Evolutionary conservation across 2,113 vertebrate species (phyloP), one percentile per base, ranked within the genome.

Genomic region (Sturnus vulgaris): DNA sequence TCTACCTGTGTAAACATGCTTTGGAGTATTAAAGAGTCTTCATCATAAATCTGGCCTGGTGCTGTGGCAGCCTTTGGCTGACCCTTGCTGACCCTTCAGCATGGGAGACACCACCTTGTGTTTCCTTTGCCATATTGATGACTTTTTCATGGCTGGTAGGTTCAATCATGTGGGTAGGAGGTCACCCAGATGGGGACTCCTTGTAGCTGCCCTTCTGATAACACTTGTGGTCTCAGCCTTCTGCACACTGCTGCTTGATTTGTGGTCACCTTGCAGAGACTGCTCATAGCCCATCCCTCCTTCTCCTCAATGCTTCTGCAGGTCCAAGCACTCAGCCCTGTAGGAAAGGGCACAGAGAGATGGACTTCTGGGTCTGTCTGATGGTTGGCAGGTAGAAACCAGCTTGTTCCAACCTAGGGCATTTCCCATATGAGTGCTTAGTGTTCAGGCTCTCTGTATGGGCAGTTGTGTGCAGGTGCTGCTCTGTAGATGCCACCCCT

Each of bases 161-260:
- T 78, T 61, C 52, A 70, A 0, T 25, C 22, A 2, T 3, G 4
- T 22, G 37, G 18, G 16, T 20, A 39, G 46, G 59, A 88, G 39
- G 17, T 84, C n/a, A 57, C 40, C 7, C 12, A 42, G 15, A 13
- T 35, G 39, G 7, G 12, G 12, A 23, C 4, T 82, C 7, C 33
- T 55, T 49, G n/a, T 28, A 64, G 57, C 44, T 79, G 56, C 7
- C 18, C n/a, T 92, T 55, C 22, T 77, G 59, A 11, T 23, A 25
- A 20, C 0, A 0, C 0, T 1, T 0, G 0, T 47, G 17, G 22
- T 75, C n/a, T 86, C 14, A 16, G 15, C 23, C 24, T 77, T 56
- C 46, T 53, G 64, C 30, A 20, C 1, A 1, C 14, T 10, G 2
- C 64, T 46, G 8, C 17, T 76, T 80, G 53, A 12, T 65, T 31